These are phyloP conservation scores for Ursus arctos DNA, from an alignment of 2,113 vertebrate species.

Conservation along the genomic window DNA sequence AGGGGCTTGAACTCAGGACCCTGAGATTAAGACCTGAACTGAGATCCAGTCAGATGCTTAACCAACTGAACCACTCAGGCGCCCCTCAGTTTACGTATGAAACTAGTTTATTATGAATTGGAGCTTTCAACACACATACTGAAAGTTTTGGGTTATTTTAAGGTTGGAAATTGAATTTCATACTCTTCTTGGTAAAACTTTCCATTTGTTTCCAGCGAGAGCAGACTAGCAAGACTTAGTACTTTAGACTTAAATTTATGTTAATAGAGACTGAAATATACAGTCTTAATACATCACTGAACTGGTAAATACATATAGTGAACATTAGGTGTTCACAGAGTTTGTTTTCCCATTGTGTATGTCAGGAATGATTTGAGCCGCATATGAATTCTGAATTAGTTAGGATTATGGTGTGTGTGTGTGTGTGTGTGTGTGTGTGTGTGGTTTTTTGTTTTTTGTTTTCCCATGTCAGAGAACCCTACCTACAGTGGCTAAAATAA, in stretches of 20 bases:
- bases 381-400: background rate
- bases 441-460: background rate
- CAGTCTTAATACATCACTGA: background rate
- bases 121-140: background rate
- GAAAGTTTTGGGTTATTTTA: conserved; percentile 39
- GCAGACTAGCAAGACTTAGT: background rate
- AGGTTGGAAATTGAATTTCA: background rate
- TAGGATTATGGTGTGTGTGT: background rate
- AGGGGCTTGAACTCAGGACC: background rate
- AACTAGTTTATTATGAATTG: background rate
- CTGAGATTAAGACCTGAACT: background rate
- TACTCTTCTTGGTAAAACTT: background rate
- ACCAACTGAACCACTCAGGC: background rate
- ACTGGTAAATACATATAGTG: background rate
- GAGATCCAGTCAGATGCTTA: background rate
- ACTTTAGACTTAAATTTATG: background rate
- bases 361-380: background rate
- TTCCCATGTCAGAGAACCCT: background rate
- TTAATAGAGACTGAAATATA: conserved; percentile 19
- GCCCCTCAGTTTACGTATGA: background rate
- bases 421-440: too few relatives aligned
- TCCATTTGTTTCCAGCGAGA: background rate
- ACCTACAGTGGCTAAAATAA: background rate
- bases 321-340: background rate
- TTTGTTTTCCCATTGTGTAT: background rate